phyloP scores from a whole-genome alignment of 2,888 invertebrate species.

The Aproaerema taeniolella region DNA sequence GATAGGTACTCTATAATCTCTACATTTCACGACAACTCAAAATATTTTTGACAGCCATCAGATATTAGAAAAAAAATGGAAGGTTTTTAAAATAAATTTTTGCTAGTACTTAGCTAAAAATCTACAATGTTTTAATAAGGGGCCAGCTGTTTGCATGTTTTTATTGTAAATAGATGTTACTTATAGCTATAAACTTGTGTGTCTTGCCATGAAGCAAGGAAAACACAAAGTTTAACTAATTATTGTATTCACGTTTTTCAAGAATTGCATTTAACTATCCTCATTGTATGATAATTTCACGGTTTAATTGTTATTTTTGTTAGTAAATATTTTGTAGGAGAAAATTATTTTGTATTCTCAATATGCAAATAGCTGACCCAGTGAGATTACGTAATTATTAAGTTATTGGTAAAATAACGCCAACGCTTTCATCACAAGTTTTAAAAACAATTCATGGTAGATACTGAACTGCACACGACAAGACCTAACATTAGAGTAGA shows the following conservation, averaged over 20 bases:
- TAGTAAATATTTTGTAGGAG: slow-evolving; percentile 39
- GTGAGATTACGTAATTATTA: too few species aligned
- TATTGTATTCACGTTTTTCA: slow-evolving; percentile 11
- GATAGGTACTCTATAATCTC: neutral
- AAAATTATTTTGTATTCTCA: slow-evolving; percentile 39
- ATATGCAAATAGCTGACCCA: slow-evolving; percentile 47
- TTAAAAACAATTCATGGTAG: too few species aligned
- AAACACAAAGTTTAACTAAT: slow-evolving; percentile 25
- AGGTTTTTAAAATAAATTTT: too few species aligned
- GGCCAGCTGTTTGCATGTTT: slow-evolving; percentile 33
- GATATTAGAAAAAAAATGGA: too few species aligned
- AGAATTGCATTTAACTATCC: slow-evolving; percentile 14
- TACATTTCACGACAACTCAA: neutral
- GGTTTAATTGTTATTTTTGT: slow-evolving; percentile 12
- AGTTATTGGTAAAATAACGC: too few species aligned
- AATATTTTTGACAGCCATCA: slow-evolving; percentile 9
- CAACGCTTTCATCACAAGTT: too few species aligned
- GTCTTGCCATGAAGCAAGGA: slow-evolving; percentile 28
- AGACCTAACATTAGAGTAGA: too few species aligned
- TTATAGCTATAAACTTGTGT: slow-evolving; percentile 27
- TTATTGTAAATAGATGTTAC: slow-evolving; percentile 17
- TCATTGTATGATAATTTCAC: slow-evolving; percentile 7
- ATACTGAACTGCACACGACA: too few species aligned
- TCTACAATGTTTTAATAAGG: slow-evolving; percentile 21
- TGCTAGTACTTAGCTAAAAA: slow-evolving; percentile 9